phyloP scores from a whole-genome alignment of 2,888 invertebrate genomes.

The Lasioglossum figueresi region DNA sequence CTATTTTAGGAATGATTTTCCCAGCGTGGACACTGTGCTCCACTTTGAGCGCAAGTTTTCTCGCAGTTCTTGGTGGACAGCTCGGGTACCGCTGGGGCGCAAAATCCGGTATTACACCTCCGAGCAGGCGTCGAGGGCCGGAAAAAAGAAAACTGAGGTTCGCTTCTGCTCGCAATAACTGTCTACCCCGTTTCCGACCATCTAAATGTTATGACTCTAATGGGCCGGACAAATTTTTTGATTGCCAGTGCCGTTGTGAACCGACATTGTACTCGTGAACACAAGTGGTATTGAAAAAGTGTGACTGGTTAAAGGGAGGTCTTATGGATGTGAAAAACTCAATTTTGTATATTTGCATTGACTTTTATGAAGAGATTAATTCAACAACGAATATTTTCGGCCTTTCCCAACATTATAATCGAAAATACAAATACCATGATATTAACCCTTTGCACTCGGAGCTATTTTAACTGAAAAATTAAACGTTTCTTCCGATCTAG shows the following conservation, averaged over 20 bases:
- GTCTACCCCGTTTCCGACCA: background rate
- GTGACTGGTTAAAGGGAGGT: too few species aligned
- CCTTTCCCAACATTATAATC: too few species aligned
- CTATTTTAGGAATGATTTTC: slow-evolving; percentile 5
- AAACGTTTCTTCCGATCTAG: too few species aligned
- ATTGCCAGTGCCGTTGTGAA: background rate
- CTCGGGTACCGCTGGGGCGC: background rate
- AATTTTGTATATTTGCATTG: too few species aligned
- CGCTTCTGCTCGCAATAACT: background rate
- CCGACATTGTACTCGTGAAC: background rate
- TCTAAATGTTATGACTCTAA: background rate
- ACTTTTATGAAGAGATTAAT: too few species aligned
- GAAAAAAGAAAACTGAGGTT: background rate
- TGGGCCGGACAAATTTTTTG: background rate
- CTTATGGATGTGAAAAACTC: too few species aligned
- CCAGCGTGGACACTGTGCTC: background rate
- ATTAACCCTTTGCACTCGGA: too few species aligned
- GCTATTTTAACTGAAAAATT: too few species aligned
- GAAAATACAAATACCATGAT: background rate
- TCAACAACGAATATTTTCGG: too few species aligned
- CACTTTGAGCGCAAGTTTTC: background rate
- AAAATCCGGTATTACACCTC: slow-evolving; percentile 1
- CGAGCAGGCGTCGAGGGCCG: background rate
- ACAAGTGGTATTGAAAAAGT: too few species aligned
- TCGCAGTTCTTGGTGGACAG: slow-evolving; percentile 10